Evolutionary conservation across 2,113 vertebrate species (phyloP).

Genomic region (Melanerpes aurifrons): DNA sequence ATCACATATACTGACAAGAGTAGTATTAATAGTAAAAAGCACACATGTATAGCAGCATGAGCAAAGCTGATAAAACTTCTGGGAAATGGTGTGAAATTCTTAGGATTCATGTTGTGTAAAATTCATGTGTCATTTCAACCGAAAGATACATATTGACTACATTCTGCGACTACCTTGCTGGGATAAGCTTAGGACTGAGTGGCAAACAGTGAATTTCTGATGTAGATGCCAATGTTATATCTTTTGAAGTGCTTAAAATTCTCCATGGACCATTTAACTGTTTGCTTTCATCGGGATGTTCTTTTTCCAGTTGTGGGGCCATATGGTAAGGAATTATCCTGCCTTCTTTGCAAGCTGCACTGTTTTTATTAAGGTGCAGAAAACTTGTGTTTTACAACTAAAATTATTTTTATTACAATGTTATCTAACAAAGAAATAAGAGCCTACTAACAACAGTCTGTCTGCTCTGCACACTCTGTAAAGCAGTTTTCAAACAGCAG

Average conservation of each 20-base stretch:
- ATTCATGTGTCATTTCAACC: neutral
- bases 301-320: neutral
- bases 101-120: neutral
- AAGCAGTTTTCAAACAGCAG: neutral
- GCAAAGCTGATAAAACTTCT: neutral
- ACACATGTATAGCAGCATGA: neutral
- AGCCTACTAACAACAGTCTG: neutral
- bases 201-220: neutral
- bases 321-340: neutral
- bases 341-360: neutral
- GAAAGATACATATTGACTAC: neutral
- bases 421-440: neutral
- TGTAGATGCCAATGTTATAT: neutral
- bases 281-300: neutral
- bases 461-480: neutral
- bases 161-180: neutral
- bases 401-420: neutral
- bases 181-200: neutral
- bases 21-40: neutral
- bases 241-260: neutral
- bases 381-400: neutral
- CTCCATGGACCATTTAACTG: neutral
- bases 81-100: neutral
- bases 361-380: neutral
- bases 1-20: neutral